Conservation (phyloP, 2,888 invertebrate genomes). For the Ornithoptera priamus region DNA sequence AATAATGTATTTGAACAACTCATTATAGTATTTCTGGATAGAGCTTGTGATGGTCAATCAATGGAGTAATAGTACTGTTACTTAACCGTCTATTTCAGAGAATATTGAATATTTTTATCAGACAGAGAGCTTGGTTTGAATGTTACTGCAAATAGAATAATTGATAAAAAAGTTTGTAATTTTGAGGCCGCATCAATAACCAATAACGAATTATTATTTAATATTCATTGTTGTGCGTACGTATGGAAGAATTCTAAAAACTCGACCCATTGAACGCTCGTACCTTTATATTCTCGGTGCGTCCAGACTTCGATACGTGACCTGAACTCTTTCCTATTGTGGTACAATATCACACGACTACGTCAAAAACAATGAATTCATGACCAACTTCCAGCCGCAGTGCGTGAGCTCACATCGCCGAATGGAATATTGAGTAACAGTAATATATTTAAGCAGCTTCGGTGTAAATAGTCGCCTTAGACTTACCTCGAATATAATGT, state of each 20-base stretch:
- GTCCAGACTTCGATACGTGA: conserved; percentile 68
- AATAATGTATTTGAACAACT: neutral
- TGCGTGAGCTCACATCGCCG: conserved; percentile 29
- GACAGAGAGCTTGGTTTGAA: neutral
- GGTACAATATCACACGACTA: conserved; percentile 71
- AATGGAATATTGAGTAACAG: conserved; percentile 46
- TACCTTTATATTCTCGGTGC: conserved; percentile 65
- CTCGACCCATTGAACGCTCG: conserved; percentile 62
- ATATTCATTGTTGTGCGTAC: conserved; percentile 44
- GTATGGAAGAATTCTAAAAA: conserved; percentile 64
- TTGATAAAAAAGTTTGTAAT: neutral
- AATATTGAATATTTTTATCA: neutral
- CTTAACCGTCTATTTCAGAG: neutral
- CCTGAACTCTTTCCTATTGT: conserved; percentile 73
- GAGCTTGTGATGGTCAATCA: neutral
- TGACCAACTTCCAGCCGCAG: conserved; percentile 29
- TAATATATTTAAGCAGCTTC: conserved; percentile 42
- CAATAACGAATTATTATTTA: conserved; percentile 41
- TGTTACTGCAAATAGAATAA: neutral
- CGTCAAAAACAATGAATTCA: conserved; percentile 73
- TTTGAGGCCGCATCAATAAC: conserved; percentile 31
- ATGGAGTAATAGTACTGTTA: neutral
- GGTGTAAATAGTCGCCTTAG: conserved; percentile 36
- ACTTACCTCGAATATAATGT: conserved; percentile 30
- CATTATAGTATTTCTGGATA: neutral